phyloP scores from a whole-genome alignment of 2,888 invertebrate species.

The Hypena proboscidalis region DNA sequence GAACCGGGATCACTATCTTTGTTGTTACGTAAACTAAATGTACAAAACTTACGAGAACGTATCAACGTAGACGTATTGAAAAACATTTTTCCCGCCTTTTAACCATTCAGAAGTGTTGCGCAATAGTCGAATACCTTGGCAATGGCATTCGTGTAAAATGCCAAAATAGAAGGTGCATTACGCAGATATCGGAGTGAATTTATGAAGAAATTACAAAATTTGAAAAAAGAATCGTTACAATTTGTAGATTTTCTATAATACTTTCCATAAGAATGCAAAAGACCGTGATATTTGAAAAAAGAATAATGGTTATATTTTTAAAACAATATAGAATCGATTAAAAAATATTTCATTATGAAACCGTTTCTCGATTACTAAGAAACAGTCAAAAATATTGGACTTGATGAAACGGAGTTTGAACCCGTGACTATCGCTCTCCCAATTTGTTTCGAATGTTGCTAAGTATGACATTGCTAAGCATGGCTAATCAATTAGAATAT shows the following conservation, averaged over 20 bases:
- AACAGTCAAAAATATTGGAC: too few relatives aligned
- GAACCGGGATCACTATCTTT: conserved; percentile 5
- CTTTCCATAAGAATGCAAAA: too few relatives aligned
- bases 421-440: too few relatives aligned
- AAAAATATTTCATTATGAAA: too few relatives aligned
- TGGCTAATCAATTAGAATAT: too few relatives aligned
- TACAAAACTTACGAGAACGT: conserved; percentile 47
- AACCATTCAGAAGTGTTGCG: conserved; percentile 31
- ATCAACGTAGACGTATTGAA: conserved; percentile 40
- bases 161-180: conserved; percentile 60
- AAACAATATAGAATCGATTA: too few relatives aligned
- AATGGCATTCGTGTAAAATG: conserved; percentile 67
- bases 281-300: too few relatives aligned
- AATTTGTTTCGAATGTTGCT: too few relatives aligned
- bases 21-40: conserved; percentile 23
- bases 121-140: conserved; percentile 66
- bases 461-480: too few relatives aligned
- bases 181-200: conserved; percentile 34
- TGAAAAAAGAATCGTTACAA: background rate
- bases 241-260: background rate
- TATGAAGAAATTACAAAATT: conserved; percentile 18
- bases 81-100: conserved; percentile 30
- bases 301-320: too few relatives aligned
- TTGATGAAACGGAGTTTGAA: too few relatives aligned
- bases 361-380: too few relatives aligned